Evolutionary conservation across 2,113 vertebrate genomes (phyloP), one percentile per base, ranked within the genome.

Genomic region (Passer domesticus): DNA sequence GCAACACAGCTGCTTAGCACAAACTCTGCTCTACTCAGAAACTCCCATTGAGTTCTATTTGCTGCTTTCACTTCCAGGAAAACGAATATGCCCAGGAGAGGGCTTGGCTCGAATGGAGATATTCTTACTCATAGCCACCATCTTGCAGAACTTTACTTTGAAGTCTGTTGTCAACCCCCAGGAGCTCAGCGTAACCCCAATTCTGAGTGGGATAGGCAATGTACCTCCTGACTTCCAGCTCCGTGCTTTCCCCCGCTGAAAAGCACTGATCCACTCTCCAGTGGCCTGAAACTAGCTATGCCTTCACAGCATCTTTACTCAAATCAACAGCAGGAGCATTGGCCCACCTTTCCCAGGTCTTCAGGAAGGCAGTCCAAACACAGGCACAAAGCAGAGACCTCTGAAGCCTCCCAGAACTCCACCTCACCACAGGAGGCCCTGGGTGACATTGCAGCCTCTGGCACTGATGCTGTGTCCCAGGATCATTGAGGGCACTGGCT

Each of bases 111-210:
- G 89, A 39, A 96, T 97, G 96, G 96, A 98, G 35, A 59, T 97
- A 63, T 98, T 98, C 92, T 60, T 98, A 66, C 0, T 97, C 9
- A 3, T 89, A 6, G 50, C 87, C 30, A 84, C 11, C 43, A 95
- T 96, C 86, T 82, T 98, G 79, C 96, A 97, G 76, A 95, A 96
- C 59, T 98, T 97, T 53, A 97, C 73, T 33, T 73, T 98, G 91
- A 98, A 97, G 90, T 18, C 97, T 87, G 39, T 91, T 5, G 10
- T 96, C 9, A 33, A 93, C 6, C 87, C 28, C 24, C 76, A 96
- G 59, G 86, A 97, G 19, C 90, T 97, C 28, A 6, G 68, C 9
- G 46, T 78, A 53, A 86, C 50, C 15, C 95, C 97, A 0, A 4
- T 3, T 20, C 6, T 67, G 44, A 93, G 35, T 31, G 93, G 90